These are phyloP conservation scores for Dolichopus griseipennis DNA, from an alignment of 2,888 invertebrate genomes.

Conservation along the genomic window DNA sequence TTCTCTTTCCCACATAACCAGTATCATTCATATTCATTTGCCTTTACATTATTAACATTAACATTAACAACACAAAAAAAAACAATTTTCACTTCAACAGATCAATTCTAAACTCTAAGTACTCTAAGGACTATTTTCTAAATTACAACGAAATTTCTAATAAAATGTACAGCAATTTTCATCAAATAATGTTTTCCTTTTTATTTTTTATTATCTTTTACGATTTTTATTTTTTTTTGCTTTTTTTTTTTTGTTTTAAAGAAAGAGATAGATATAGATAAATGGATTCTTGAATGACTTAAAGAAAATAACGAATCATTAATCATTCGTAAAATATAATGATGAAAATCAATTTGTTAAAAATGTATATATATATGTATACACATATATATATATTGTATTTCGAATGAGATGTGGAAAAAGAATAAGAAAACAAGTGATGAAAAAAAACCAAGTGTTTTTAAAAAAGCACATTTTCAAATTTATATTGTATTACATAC, in stretches of 20 bases:
- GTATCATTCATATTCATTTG: too few species aligned
- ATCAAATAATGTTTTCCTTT: not conserved
- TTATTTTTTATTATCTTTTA: too few species aligned
- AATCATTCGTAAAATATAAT: not conserved
- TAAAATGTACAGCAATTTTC: not conserved
- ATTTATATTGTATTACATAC: too few species aligned
- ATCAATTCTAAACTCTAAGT: not conserved
- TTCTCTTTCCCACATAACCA: too few species aligned
- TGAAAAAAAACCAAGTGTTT: too few species aligned
- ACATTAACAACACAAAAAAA: too few species aligned
- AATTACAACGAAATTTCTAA: not conserved
- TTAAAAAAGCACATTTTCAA: too few species aligned
- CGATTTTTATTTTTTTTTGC: too few species aligned
- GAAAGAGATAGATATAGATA: slow-evolving; percentile 3
- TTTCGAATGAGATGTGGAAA: too few species aligned
- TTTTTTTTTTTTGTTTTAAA: not conserved
- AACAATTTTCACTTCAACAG: not conserved
- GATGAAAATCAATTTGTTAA: slow-evolving; percentile 1
- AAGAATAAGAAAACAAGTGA: not conserved
- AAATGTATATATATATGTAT: too few species aligned
- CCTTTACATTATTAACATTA: too few species aligned
- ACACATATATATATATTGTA: too few species aligned
- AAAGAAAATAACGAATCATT: not conserved
- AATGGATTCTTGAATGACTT: not conserved
- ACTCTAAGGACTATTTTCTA: not conserved